A percentile compares a stretch with the other conserved stretches of the same genome.
Conservation (phyloP, 1,140 invertebrate species). For the Camponotus pennsylvanicus region DNA sequence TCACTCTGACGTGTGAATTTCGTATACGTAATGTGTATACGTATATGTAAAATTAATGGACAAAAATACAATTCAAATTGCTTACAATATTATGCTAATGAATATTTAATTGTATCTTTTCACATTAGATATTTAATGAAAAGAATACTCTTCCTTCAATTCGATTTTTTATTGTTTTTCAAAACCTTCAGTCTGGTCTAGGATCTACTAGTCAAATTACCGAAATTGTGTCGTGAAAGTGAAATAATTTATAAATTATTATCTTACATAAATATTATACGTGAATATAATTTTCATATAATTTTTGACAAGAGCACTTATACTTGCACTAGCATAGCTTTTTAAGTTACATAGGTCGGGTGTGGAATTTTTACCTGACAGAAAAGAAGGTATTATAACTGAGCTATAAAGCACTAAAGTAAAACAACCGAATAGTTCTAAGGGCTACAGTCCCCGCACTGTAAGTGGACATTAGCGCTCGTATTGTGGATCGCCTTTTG, state of each 20-base stretch:
- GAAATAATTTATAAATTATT: not conserved
- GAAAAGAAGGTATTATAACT: constrained; percentile 81
- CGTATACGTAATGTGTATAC: not conserved
- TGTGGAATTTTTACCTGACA: constrained; percentile 77
- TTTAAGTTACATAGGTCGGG: constrained; percentile 14
- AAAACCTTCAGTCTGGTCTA: not conserved
- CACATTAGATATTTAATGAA: not conserved
- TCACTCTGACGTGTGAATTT: constrained; percentile 24
- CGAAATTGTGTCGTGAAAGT: not conserved
- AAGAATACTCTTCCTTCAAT: not conserved
- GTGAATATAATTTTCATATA: not conserved
- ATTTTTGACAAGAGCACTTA: constrained; percentile 19
- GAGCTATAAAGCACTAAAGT: constrained; percentile 81
- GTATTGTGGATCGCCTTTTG: constrained; percentile 78
- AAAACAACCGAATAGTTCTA: constrained; percentile 80
- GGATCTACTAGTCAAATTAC: not conserved
- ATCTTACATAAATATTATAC: not conserved
- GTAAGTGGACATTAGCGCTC: constrained; percentile 83
- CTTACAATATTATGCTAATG: not conserved
- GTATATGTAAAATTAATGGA: not conserved
- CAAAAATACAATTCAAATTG: not conserved
- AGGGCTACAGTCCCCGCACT: constrained; percentile 67
- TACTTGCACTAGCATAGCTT: not conserved
- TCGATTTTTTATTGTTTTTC: not conserved
- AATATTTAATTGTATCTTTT: not conserved